Evolutionary conservation across 30 jellyfish, hydroid and myxozoan genomes (phyloP), one percentile per base, ranked within the genome.

Genomic region (Aurelia sp.): DNA sequence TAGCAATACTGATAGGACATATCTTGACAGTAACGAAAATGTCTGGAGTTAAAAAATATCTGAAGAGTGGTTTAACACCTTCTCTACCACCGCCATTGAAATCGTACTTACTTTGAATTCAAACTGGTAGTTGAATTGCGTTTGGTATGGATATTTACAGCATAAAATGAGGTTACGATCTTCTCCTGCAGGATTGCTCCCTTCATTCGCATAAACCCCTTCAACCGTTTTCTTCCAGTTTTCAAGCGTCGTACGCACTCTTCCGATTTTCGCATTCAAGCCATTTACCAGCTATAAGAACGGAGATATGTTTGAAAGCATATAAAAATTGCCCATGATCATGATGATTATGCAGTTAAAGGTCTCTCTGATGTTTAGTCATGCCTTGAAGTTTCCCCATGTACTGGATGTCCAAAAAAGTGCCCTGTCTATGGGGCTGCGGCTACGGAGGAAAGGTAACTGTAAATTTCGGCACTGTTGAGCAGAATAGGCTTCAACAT

Each of bases 171-270:
- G 66, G 47, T 64, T 57, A 2, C 88, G 73, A 20, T 16, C 71
- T 30, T 78, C 88, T 17, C 79, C 88, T 11, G 22, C 23, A 2
- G 88, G 88, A 23, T 20, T 47, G 27, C 71, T 19, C 6, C 63
- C 66, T 13, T 10, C 55, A 1, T 22, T 59, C 35, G 30, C 76
- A 23, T 78, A 78, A 47, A 55, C 79, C 61, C 66, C 79, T 57
- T 78, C 89, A 62, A 78, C 66, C n/a, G 68, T 35, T n/a, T 50
- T 78, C 40, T 63, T 47, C 89, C 89, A 78, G 12, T 55, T 20
- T 53, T 19, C 58, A 15, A 78, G 23, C 18, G 35, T 41, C 27
- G 64, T 74, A 22, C 89, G 70, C 8, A 78, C 89, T 9, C 21
- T 63, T 23, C 41, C 31, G 65, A 78, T 37, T 59, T 78, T 78